phyloP scores from a whole-genome alignment of 1,140 invertebrate genomes.

The Armadillidium nasatum region DNA sequence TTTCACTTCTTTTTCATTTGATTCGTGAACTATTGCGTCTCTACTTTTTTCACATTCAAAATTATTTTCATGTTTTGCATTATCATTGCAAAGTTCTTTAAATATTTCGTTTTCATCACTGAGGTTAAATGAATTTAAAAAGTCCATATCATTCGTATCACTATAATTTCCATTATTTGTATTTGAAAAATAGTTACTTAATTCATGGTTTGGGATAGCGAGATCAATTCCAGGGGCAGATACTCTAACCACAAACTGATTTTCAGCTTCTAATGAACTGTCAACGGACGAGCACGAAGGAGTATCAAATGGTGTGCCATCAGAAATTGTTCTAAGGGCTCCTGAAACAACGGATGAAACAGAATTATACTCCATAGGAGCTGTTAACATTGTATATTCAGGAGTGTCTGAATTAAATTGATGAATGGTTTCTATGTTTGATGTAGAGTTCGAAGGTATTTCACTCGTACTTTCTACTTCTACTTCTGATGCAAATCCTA shows the following conservation, averaged over 20 bases:
- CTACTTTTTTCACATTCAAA: background rate
- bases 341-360: background rate
- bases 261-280: slow-evolving; percentile 33
- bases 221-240: slow-evolving; percentile 35
- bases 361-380: slow-evolving; percentile 10
- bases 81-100: background rate
- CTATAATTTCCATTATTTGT: background rate
- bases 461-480: slow-evolving; percentile 24
- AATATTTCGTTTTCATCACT: background rate
- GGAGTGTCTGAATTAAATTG: slow-evolving; percentile 4
- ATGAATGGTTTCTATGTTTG: background rate
- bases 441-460: background rate
- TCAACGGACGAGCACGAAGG: slow-evolving; percentile 27
- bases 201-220: slow-evolving; percentile 30
- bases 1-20: background rate
- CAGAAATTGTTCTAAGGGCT: background rate
- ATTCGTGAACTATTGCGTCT: background rate
- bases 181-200: background rate
- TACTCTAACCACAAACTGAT: slow-evolving; percentile 37
- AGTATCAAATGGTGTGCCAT: slow-evolving; percentile 3
- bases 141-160: background rate
- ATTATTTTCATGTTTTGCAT: background rate
- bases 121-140: background rate
- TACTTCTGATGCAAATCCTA: slow-evolving; percentile 20
- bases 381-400: slow-evolving; percentile 36